Percentiles rank a stretch among this genome's conserved stretches.
phyloP scores from a whole-genome alignment of 2,113 vertebrate genomes.

The Synchiropus splendidus region DNA sequence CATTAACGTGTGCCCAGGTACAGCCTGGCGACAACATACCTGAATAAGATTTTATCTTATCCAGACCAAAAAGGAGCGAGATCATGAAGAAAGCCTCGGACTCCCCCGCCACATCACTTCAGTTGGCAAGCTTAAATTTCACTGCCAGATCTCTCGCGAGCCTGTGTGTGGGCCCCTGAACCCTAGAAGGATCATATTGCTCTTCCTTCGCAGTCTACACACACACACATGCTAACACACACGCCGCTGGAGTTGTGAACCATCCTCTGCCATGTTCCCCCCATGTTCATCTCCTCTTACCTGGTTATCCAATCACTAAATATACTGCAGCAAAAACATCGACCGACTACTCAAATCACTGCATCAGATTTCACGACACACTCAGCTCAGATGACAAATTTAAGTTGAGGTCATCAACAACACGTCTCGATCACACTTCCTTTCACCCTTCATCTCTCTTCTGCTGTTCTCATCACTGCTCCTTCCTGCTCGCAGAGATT shows the following conservation, averaged over 20 bases:
- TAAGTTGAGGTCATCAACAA: constrained; percentile 16
- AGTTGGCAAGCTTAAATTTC: constrained; percentile 64
- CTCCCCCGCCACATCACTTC: constrained; percentile 21
- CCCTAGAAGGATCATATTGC: constrained; percentile 63
- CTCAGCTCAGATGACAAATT: constrained; percentile 35
- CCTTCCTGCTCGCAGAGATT: constrained; percentile 44
- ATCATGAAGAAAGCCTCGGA: constrained; percentile 37
- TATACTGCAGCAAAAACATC: constrained; percentile 10
- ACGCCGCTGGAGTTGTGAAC: constrained; percentile 32
- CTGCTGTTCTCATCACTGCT: constrained; percentile 60
- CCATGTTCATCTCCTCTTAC: constrained; percentile 49
- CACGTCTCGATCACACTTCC: constrained; percentile 44
- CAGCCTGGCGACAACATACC: constrained; percentile 12
- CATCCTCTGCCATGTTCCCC: constrained; percentile 34
- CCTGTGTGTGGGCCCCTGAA: constrained; percentile 61
- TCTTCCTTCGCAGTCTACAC: constrained; percentile 49
- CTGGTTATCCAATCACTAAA: constrained; percentile 50
- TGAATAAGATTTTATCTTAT: not conserved
- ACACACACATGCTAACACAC: constrained; percentile 15
- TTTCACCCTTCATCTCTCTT: constrained; percentile 39
- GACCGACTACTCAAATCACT: constrained; percentile 6
- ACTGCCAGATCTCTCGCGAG: constrained; percentile 54
- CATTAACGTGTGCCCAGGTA: constrained; percentile 27
- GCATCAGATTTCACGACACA: constrained; percentile 19
- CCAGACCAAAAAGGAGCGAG: constrained; percentile 23